Evolutionary conservation across 2,888 invertebrate species (phyloP).

Genomic region (Branchellion lobata): DNA sequence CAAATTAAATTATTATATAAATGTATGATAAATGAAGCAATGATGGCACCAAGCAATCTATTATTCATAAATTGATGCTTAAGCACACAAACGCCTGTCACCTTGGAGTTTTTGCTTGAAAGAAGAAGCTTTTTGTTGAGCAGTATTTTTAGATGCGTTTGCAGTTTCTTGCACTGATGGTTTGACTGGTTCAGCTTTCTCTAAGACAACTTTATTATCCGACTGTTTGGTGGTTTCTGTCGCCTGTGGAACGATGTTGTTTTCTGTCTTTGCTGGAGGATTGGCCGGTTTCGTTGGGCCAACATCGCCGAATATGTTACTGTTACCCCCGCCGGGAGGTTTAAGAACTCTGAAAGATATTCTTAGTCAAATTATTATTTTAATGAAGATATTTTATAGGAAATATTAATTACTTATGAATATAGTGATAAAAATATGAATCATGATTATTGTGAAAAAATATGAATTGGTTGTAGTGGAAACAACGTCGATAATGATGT

Average conservation of each 20-base stretch:
- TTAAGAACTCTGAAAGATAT: conserved; percentile 44
- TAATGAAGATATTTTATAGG: neutral
- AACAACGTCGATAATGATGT: too few relatives aligned
- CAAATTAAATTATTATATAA: too few relatives aligned
- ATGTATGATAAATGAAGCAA: too few relatives aligned
- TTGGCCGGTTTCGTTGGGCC: conserved; percentile 12
- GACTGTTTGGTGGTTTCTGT: neutral
- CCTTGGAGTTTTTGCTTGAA: conserved; percentile 28
- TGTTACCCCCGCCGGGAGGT: conserved; percentile 47
- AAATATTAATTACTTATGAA: too few relatives aligned
- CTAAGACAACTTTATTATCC: conserved; percentile 14
- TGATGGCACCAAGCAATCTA: too few relatives aligned
- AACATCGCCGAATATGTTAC: conserved; percentile 44
- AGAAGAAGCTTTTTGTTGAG: neutral
- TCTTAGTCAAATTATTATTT: neutral
- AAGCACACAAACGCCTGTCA: too few relatives aligned
- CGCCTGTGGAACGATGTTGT: too few relatives aligned
- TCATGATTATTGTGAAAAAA: too few relatives aligned
- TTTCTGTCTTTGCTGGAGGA: neutral
- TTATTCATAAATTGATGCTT: too few relatives aligned
- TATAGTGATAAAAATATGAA: neutral
- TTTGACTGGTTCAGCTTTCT: too few relatives aligned
- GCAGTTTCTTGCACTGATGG: too few relatives aligned
- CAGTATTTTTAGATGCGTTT: neutral
- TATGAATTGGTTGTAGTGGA: too few relatives aligned